Percentiles rank a stretch among this genome's conserved stretches.
Evolutionary conservation across 2,888 invertebrate species (phyloP).

Genomic region (Polia nebulosa): DNA sequence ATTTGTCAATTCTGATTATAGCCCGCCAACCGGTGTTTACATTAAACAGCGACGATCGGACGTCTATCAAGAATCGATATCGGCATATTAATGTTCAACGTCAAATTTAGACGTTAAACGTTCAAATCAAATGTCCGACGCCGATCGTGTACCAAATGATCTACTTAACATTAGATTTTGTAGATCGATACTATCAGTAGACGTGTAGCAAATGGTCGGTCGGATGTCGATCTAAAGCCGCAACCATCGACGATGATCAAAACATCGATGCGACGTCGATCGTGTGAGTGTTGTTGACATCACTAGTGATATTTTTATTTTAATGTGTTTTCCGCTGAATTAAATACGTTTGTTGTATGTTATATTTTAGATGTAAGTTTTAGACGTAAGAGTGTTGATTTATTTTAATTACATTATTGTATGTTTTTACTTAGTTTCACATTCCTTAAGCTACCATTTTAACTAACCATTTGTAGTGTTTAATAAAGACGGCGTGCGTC

Average conservation of each 20-base stretch:
- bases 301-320: background rate
- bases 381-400: slow-evolving; percentile 39
- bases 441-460: slow-evolving; percentile 8
- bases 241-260: too few species aligned
- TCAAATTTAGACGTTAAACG: too few species aligned
- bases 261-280: background rate
- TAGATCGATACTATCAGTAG: too few species aligned
- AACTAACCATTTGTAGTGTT: background rate
- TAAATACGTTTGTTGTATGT: slow-evolving; percentile 14
- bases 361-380: slow-evolving; percentile 9
- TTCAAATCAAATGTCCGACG: too few species aligned
- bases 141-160: too few species aligned
- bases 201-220: background rate
- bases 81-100: too few species aligned
- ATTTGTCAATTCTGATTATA: background rate
- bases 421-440: slow-evolving; percentile 11
- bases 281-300: background rate
- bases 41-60: too few species aligned
- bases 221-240: background rate
- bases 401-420: slow-evolving; percentile 19
- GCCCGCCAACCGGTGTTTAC: too few species aligned
- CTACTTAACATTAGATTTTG: too few species aligned
- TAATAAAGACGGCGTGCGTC: background rate
- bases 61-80: too few species aligned
- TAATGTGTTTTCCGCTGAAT: slow-evolving; percentile 14